Percentiles rank a stretch among this genome's conserved stretches.
These are phyloP conservation scores for Mechanitis mazaeus DNA, from an alignment of 2,888 invertebrate species.

Conservation along the genomic window DNA sequence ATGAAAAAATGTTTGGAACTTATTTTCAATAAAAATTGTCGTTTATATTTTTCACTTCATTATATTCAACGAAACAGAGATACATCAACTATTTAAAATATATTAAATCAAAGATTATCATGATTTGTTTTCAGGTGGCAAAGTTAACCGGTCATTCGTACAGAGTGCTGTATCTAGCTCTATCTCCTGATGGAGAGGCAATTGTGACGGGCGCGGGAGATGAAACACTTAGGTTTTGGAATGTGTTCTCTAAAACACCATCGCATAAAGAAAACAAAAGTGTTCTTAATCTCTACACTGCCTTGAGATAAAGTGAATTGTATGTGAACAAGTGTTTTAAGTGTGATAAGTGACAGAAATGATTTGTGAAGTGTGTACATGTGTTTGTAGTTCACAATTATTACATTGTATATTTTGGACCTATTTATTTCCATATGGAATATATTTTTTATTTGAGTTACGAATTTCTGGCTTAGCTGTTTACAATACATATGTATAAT, in stretches of 20 bases:
- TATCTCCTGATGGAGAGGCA: slow-evolving; percentile 98
- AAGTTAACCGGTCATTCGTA: slow-evolving; percentile 98
- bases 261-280: slow-evolving; percentile 96
- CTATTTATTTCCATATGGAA: slow-evolving; percentile 20
- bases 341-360: neutral
- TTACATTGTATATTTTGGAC: slow-evolving; percentile 6
- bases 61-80: too few species aligned
- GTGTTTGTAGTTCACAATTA: neutral
- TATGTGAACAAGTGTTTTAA: slow-evolving; percentile 6
- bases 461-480: neutral
- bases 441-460: slow-evolving; percentile 14
- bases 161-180: slow-evolving; percentile 94
- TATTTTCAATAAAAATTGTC: too few species aligned
- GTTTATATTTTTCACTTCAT: too few species aligned
- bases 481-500: slow-evolving; percentile 1
- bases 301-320: slow-evolving; percentile 67
- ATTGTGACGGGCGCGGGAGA: slow-evolving; percentile 99
- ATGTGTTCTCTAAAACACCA: slow-evolving; percentile 98
- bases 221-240: slow-evolving; percentile 98
- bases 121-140: slow-evolving; percentile 82
- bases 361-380: neutral
- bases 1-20: too few species aligned
- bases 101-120: too few species aligned
- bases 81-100: too few species aligned
- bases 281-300: slow-evolving; percentile 93